Conservation (phyloP, 2,797 vertebrate genomes). For the Gila robusta region DNA sequence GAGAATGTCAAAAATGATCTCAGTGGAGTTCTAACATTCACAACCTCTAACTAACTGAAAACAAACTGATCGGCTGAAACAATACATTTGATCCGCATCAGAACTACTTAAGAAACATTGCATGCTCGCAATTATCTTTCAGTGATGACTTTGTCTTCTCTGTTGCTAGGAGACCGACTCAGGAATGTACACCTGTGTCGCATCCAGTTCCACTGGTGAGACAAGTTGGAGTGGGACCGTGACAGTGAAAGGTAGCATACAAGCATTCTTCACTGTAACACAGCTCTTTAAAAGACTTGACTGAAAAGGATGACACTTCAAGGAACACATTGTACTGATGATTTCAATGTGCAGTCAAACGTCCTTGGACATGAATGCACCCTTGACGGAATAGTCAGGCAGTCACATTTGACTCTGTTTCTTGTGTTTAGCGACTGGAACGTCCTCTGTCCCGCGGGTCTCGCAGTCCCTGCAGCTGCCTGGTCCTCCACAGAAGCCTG, state of each 20-base stretch:
- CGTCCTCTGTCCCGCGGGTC: constrained; percentile 70
- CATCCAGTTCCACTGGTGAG: constrained; percentile 84
- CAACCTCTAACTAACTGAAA: constrained; percentile 50
- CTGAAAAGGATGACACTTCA: background rate
- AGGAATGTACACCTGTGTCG: constrained; percentile 89
- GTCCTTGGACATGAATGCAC: constrained; percentile 8
- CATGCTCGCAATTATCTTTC: constrained; percentile 57
- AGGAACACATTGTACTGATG: background rate
- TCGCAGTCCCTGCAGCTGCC: constrained; percentile 84
- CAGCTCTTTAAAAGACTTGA: background rate
- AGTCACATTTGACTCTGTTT: constrained; percentile 13
- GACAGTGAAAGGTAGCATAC: constrained; percentile 82
- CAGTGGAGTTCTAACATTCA: constrained; percentile 11
- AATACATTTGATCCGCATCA: constrained; percentile 53
- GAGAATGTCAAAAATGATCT: constrained; percentile 11
- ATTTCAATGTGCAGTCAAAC: constrained; percentile 25
- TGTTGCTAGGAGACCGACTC: constrained; percentile 85
- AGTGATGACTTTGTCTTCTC: constrained; percentile 60
- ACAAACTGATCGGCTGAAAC: constrained; percentile 48
- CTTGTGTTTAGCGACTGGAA: constrained; percentile 48
- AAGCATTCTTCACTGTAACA: constrained; percentile 6
- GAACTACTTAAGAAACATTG: constrained; percentile 1
- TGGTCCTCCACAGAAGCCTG: constrained; percentile 89
- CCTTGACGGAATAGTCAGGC: background rate
- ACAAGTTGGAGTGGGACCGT: constrained; percentile 87